Conservation (phyloP, 2,888 invertebrate species). For the Pachliopta kotzebuea region DNA sequence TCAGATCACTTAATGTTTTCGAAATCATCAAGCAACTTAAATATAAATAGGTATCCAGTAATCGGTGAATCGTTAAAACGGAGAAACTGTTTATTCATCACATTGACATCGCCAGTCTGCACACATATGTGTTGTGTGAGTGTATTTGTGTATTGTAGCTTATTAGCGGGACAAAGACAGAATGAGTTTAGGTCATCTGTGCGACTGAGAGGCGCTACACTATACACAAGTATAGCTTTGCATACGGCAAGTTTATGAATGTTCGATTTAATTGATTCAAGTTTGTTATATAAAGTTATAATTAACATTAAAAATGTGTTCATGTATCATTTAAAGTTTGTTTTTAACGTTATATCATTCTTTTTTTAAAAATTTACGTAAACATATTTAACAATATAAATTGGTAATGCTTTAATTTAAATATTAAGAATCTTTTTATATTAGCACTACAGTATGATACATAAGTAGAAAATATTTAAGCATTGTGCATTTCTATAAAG, state of each 20-base stretch:
- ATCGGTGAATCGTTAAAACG: constrained; percentile 76
- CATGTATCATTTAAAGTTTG: constrained; percentile 47
- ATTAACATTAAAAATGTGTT: constrained; percentile 73
- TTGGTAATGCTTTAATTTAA: background rate
- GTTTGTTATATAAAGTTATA: constrained; percentile 72
- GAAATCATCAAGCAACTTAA: constrained; percentile 66
- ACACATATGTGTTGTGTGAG: constrained; percentile 44
- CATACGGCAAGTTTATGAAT: constrained; percentile 72
- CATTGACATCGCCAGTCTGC: constrained; percentile 58
- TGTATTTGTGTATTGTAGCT: constrained; percentile 42
- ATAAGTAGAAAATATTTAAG: background rate
- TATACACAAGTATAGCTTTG: constrained; percentile 74
- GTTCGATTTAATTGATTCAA: constrained; percentile 76
- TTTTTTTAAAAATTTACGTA: background rate
- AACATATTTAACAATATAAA: background rate
- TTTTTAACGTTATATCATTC: background rate
- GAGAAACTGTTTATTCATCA: constrained; percentile 78
- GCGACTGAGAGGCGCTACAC: constrained; percentile 56
- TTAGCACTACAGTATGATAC: too few relatives aligned
- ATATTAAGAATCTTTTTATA: background rate
- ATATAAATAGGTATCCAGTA: constrained; percentile 74
- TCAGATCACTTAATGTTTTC: constrained; percentile 51
- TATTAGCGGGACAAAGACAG: constrained; percentile 72
- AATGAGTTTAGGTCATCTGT: constrained; percentile 46
- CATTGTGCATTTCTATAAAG: background rate